phyloP scores from a whole-genome alignment of 2,888 invertebrate genomes.

The Caradrina clavipalpis region DNA sequence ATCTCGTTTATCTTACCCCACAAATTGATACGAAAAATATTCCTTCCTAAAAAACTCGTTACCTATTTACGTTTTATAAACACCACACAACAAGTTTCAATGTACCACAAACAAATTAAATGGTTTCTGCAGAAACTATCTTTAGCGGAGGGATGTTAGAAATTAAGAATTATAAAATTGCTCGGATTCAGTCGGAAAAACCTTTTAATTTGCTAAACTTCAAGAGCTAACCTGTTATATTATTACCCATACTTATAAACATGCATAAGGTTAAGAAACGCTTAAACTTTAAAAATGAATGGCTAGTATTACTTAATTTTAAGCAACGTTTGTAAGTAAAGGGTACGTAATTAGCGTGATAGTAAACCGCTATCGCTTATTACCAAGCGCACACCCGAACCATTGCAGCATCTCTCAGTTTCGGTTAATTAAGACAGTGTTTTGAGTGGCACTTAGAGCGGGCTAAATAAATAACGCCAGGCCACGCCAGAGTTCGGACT shows the following conservation, averaged over 20 bases:
- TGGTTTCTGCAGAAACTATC: not conserved
- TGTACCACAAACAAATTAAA: not conserved
- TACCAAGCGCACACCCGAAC: constrained; percentile 43
- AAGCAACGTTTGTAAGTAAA: not conserved
- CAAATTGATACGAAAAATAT: not conserved
- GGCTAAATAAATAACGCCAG: constrained; percentile 83
- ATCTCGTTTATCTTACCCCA: not conserved
- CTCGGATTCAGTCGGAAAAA: not conserved
- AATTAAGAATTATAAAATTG: too few relatives aligned
- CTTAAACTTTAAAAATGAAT: too few relatives aligned
- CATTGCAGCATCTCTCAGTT: constrained; percentile 80
- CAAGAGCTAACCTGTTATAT: too few relatives aligned
- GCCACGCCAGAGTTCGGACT: constrained; percentile 27
- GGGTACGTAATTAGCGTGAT: not conserved
- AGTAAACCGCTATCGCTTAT: constrained; percentile 66
- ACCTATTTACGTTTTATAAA: not conserved
- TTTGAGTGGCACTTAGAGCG: constrained; percentile 87
- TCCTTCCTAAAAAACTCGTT: not conserved
- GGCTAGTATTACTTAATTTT: not conserved
- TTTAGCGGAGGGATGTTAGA: not conserved
- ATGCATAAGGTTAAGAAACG: too few relatives aligned
- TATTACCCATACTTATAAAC: too few relatives aligned
- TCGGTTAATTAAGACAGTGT: constrained; percentile 90
- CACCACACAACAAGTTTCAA: not conserved
- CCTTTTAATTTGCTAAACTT: too few relatives aligned